phyloP scores from a whole-genome alignment of 1,140 invertebrate species.

The Megalonaias nervosa region DNA sequence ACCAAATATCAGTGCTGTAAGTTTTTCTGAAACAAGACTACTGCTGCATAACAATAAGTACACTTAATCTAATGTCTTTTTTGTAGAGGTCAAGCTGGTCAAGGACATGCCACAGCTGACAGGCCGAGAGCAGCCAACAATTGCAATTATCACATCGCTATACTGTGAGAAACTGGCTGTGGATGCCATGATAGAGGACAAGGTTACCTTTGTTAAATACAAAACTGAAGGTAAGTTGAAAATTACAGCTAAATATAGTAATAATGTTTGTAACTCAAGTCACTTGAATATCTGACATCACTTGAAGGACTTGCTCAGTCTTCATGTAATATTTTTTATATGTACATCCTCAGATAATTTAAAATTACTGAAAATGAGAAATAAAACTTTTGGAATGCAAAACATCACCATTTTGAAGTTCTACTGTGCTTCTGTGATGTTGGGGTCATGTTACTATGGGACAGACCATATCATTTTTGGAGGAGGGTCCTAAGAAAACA shows the following conservation, averaged over 20 bases:
- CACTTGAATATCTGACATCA: neutral
- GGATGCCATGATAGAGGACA: slow-evolving; percentile 98
- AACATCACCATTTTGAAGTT: neutral
- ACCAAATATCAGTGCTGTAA: too few relatives aligned
- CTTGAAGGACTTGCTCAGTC: neutral
- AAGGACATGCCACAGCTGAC: slow-evolving; percentile 94
- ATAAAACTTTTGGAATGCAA: neutral
- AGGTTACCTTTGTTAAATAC: slow-evolving; percentile 97
- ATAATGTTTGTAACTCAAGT: neutral
- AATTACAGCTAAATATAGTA: neutral
- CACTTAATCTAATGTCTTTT: neutral
- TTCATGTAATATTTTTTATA: neutral
- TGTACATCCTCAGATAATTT: neutral
- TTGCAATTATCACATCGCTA: slow-evolving; percentile 97
- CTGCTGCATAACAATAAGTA: too few relatives aligned
- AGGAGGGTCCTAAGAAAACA: too few relatives aligned
- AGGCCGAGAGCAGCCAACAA: slow-evolving; percentile 92
- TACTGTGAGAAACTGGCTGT: slow-evolving; percentile 99
- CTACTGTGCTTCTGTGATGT: neutral
- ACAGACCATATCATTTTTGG: too few relatives aligned
- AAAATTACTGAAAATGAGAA: neutral
- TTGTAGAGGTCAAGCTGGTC: slow-evolving; percentile 74
- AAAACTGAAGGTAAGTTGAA: slow-evolving; percentile 74
- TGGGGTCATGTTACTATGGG: too few relatives aligned
- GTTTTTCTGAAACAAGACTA: too few relatives aligned